Base-by-base conservation (phyloP, 2,797 vertebrate species). In the Gymnodraco acuticeps region DNA sequence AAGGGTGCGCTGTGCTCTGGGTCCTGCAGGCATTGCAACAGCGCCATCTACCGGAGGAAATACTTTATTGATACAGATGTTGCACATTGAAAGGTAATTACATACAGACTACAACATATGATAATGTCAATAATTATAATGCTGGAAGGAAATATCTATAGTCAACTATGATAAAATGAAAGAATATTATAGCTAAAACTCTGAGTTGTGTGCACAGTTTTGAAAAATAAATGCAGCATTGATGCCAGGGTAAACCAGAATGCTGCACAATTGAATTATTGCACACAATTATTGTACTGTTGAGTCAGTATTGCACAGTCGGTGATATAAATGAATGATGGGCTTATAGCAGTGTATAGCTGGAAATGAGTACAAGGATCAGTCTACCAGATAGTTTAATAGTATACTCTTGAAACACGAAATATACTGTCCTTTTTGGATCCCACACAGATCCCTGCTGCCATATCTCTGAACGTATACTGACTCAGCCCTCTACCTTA, bases 21-120 rank as follows among this genome's bases (percentile, higher is more conserved):
- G n/a, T 50, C 14, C 70, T 27, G 59, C 52, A 73, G 47, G 63
- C 81, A 48, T 63, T 54, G 77, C 86, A 80, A 75, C 88, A 94
- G 87, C 89, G 83, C 70, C 93, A 92, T 88, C 94, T 93, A 67
- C 55, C 23, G 94, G 90, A 56, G 33, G 33, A 38, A 38, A 38
- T 9, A 38, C 27, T 27, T 27, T 27, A 27, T 27, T 27, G 27
- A 27, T 27, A 27, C 4, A 27, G 27, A 27, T 7, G 33, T 38
- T 9, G 6, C 33, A 38, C 33, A 38, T 38, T 38, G 33, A 38
- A 38, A 38, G 33, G 33, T 38, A 38, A 38, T 6, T 38, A 38
- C 8, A 38, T 38, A 9, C 33, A 38, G 6, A 38, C 15, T 10
- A 17, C 53, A 31, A 17, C 10, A 17, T 55, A 33, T 16, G 2